Conservation (phyloP, 2,888 invertebrate species). For the Laothoe populi region DNA sequence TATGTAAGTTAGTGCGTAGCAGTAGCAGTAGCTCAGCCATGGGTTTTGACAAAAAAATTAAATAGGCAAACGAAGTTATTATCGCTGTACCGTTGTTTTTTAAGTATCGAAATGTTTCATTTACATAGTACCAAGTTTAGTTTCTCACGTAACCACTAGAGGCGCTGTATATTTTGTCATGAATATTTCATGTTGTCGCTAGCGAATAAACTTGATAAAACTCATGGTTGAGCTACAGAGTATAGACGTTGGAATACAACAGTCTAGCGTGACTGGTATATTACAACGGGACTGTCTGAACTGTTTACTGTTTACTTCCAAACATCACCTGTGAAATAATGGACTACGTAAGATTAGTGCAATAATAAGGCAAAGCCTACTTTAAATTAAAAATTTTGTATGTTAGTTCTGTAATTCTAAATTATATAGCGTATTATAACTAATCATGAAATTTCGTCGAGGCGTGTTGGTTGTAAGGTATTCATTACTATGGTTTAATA, state of each 20-base stretch:
- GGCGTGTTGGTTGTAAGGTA: slow-evolving; percentile 37
- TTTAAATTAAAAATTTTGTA: slow-evolving; percentile 73
- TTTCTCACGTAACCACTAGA: no score
- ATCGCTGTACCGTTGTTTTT: no score
- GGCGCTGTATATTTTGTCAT: no score
- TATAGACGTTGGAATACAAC: no score
- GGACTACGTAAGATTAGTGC: slow-evolving; percentile 79
- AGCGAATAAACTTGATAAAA: no score
- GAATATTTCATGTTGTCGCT: no score
- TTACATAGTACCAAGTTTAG: no score
- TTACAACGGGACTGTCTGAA: slow-evolving; percentile 29
- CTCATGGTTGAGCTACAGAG: no score
- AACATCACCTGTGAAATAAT: slow-evolving; percentile 70
- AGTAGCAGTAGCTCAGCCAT: neutral
- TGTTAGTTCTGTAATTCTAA: slow-evolving; percentile 73
- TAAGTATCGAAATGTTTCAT: no score
- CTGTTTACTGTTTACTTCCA: slow-evolving; percentile 63
- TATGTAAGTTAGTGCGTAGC: neutral
- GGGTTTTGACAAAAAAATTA: no score
- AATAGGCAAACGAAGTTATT: no score
- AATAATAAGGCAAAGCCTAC: slow-evolving; percentile 84
- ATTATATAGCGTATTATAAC: slow-evolving; percentile 26
- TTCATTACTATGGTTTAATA: slow-evolving; percentile 32
- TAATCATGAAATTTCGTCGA: slow-evolving; percentile 13
- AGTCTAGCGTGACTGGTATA: neutral